Evolutionary conservation across 2,888 invertebrate genomes (phyloP).

Genomic region (Andrena camellia): DNA sequence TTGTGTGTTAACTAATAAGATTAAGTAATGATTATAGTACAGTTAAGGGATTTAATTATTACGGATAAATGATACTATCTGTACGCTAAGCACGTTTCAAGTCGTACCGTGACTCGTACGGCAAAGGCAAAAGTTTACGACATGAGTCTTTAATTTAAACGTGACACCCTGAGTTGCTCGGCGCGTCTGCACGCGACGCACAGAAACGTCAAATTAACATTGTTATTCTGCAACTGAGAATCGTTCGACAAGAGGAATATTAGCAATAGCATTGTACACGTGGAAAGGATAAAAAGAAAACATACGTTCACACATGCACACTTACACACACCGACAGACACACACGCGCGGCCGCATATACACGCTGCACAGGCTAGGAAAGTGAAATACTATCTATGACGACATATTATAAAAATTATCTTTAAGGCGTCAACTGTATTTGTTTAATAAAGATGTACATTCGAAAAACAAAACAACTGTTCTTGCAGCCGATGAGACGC

Average conservation of each 20-base stretch:
- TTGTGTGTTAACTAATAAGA: conserved; percentile 84
- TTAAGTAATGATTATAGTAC: conserved; percentile 80
- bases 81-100: conserved; percentile 81
- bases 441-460: conserved; percentile 86
- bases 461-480: conserved; percentile 75
- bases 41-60: conserved; percentile 82
- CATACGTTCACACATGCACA: conserved; percentile 5
- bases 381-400: conserved; percentile 82
- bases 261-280: conserved; percentile 79
- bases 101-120: conserved; percentile 75
- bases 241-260: conserved; percentile 78
- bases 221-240: conserved; percentile 78
- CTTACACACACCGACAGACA: conserved; percentile 33
- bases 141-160: conserved; percentile 70
- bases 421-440: conserved; percentile 85
- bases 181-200: conserved; percentile 83
- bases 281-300: conserved; percentile 31
- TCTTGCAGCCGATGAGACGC: conserved; percentile 39
- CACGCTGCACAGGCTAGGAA: conserved; percentile 85
- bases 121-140: conserved; percentile 74
- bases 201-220: conserved; percentile 83
- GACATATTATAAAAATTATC: conserved; percentile 83
- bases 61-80: conserved; percentile 79
- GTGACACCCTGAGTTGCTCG: conserved; percentile 81
- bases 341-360: conserved; percentile 82